Evolutionary conservation across 2,888 invertebrate species (phyloP), one percentile per base, ranked within the genome.

Genomic region (Mechanitis messenoides): DNA sequence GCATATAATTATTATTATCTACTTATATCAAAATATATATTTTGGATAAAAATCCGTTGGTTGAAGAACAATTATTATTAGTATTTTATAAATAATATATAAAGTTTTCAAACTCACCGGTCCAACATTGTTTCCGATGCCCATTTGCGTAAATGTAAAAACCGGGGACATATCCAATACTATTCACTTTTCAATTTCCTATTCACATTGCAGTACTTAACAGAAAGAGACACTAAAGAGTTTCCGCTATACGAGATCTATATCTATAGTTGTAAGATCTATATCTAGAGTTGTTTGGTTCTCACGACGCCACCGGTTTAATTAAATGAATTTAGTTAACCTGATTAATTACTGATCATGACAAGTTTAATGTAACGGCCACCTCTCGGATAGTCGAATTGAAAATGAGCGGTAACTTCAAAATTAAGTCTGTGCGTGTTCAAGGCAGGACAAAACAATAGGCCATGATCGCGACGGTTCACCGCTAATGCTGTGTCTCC

Each of bases 251-350:
- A 77, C 77, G 74, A 84, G 87, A 87, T 87, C 78, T 66, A 77
- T 88, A 87, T 87, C 87, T 73, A 76, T 87, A 87, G 87, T 85
- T 83, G 84, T 80, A 74, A 84, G 87, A 87, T 87, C 78, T 66
- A 77, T 88, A 87, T 87, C 87, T 73, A 76, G 87, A 87, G 87
- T 85, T 83, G 84, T 80, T 74, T 74, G 76, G 74, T 81, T 80
- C 35, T 35, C 84, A 86, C 86, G 84, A 85, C 74, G 81, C 73
- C 74, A 70, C 66, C 78, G 79, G 78, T 82, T 79, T 77, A 84
- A 85, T 87, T 85, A 86, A 78, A 83, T 72, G 72, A 79, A 80
- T 80, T 80, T 79, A 74, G 77, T 77, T 77, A 80, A 78, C 79
- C 75, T 74, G 72, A 74, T 73, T 74, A 72, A 70, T 69, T 57